Conservation (phyloP, 2,113 vertebrate genomes). For the Aptenodytes forsteri region DNA sequence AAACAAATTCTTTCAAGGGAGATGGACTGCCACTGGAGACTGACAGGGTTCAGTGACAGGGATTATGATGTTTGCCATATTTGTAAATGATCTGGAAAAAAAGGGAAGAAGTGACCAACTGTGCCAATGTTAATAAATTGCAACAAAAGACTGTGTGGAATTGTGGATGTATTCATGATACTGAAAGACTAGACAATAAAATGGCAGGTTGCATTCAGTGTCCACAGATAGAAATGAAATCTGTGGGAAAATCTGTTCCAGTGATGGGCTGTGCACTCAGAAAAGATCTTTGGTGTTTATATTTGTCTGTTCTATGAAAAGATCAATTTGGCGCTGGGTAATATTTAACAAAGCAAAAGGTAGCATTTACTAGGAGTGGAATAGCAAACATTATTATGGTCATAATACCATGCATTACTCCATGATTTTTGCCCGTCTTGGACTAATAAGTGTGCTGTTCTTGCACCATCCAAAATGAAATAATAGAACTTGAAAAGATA, state of each 20-base stretch:
- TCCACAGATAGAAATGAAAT: background rate
- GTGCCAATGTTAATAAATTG: background rate
- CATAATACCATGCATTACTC: background rate
- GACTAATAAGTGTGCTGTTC: background rate
- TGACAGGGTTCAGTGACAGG: background rate
- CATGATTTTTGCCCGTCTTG: background rate
- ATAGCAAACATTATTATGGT: background rate
- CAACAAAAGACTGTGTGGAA: background rate
- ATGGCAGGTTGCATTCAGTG: background rate
- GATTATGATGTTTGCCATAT: background rate
- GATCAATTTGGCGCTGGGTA: background rate
- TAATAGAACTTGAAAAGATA: background rate
- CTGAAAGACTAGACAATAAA: background rate
- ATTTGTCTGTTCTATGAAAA: background rate
- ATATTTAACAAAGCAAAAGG: background rate
- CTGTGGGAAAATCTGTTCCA: background rate
- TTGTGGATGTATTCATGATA: background rate
- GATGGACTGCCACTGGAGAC: background rate
- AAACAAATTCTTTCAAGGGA: background rate
- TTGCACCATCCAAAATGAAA: background rate
- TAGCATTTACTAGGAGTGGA: background rate
- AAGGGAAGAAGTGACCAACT: background rate
- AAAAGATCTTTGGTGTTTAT: background rate
- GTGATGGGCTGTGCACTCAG: background rate
- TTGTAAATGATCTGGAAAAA: background rate